phyloP scores from a whole-genome alignment of 2,888 invertebrate species.

The Bruchidius siliquastri region DNA sequence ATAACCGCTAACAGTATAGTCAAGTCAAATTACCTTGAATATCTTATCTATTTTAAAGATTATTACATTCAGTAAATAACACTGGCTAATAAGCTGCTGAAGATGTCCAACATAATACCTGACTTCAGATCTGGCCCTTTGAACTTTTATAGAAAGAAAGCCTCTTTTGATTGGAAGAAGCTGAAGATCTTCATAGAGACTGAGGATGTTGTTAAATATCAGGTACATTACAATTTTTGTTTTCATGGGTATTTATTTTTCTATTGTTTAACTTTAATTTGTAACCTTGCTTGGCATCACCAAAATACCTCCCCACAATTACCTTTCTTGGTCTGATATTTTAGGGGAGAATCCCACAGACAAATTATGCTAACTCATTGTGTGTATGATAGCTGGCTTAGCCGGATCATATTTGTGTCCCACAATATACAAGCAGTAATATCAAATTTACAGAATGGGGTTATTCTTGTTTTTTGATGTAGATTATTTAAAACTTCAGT shows the following conservation, averaged over 20 bases:
- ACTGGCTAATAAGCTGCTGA: conserved; percentile 1
- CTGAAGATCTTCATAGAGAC: conserved; percentile 52
- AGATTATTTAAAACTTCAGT: no score
- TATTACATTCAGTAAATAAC: neutral
- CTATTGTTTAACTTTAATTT: no score
- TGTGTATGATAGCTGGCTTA: no score
- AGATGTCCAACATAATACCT: conserved; percentile 49
- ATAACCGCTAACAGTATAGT: neutral
- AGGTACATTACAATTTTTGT: conserved; percentile 41
- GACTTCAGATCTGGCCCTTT: conserved; percentile 62
- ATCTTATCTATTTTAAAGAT: neutral
- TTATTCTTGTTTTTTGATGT: no score
- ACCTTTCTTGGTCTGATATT: no score
- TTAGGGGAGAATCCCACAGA: no score
- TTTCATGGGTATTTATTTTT: neutral
- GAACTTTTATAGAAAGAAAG: conserved; percentile 58
- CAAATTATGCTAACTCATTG: no score
- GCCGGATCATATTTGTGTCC: no score
- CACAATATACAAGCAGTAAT: no score
- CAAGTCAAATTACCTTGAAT: neutral
- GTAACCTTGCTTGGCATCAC: no score
- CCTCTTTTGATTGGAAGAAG: conserved; percentile 66
- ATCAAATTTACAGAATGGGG: no score
- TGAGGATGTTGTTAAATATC: conserved; percentile 50
- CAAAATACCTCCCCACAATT: no score